Conservation (phyloP, 1,140 invertebrate genomes). For the Drosophila kikkawai region DNA sequence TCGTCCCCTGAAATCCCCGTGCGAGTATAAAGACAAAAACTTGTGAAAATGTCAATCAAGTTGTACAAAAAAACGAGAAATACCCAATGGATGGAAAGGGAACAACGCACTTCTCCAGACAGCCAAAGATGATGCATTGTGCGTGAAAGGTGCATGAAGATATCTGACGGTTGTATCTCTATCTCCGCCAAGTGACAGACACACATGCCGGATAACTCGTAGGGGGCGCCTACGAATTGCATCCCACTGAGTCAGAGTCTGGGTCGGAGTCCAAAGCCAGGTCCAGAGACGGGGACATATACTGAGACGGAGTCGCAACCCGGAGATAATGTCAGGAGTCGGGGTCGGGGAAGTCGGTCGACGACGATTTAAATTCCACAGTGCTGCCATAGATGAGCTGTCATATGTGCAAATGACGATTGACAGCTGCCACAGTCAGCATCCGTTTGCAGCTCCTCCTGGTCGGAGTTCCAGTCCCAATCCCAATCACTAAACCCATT, state of each 20-base stretch:
- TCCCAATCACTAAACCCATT: conserved; percentile 5
- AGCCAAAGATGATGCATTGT: conserved; percentile 83
- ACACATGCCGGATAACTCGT: conserved; percentile 57
- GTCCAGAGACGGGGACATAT: conserved; percentile 2
- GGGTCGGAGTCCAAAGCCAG: conserved; percentile 3
- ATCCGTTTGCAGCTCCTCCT: conserved; percentile 50
- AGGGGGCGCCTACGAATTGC: conserved; percentile 81
- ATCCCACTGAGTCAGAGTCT: conserved; percentile 78
- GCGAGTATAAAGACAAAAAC: conserved; percentile 73
- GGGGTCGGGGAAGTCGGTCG: conserved; percentile 35
- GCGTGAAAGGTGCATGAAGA: conserved; percentile 80
- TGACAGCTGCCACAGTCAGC: conserved; percentile 76
- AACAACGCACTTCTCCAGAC: conserved; percentile 77
- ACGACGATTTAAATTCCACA: conserved; percentile 72
- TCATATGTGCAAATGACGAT: conserved; percentile 79
- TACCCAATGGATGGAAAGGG: conserved; percentile 39
- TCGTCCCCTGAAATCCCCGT: conserved; percentile 28
- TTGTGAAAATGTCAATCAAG: conserved; percentile 84
- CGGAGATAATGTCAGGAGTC: conserved; percentile 26
- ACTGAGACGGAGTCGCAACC: not conserved
- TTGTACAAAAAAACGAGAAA: conserved; percentile 60
- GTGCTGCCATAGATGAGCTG: conserved; percentile 68
- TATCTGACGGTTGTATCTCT: conserved; percentile 80
- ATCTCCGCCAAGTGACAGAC: conserved; percentile 74
- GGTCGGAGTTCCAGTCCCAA: conserved; percentile 9